Percentiles rank a stretch among this genome's conserved stretches.
Conservation (phyloP, 2,888 invertebrate genomes). For the Druceiella hillmani region DNA sequence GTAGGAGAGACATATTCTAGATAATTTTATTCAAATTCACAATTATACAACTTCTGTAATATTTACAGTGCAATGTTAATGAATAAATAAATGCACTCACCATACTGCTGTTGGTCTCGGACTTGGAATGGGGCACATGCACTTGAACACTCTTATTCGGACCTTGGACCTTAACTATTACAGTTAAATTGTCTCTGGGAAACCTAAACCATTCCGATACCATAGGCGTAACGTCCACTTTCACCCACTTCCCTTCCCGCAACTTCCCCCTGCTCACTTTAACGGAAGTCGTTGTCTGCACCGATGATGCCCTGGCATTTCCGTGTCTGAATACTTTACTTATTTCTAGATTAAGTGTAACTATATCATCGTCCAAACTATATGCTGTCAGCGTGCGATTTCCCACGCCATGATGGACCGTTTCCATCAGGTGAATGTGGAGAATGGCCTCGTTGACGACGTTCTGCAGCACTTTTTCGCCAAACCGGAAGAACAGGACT, state of each 20-base stretch:
- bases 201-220: conserved; percentile 73
- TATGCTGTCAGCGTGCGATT: conserved; percentile 36
- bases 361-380: conserved; percentile 33
- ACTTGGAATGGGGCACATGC: conserved; percentile 64
- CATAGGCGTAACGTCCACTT: conserved; percentile 67
- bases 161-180: conserved; percentile 66
- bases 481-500: conserved; percentile 66
- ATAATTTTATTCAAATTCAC: too few species aligned
- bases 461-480: conserved; percentile 63
- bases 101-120: conserved; percentile 48
- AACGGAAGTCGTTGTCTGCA: conserved; percentile 37
- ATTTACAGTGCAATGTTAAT: too few species aligned
- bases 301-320: conserved; percentile 36
- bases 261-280: conserved; percentile 49
- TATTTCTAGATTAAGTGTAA: conserved; percentile 39
- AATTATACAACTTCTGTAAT: too few species aligned
- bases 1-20: too few species aligned
- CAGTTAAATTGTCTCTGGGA: conserved; percentile 68
- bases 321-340: conserved; percentile 42
- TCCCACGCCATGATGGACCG: conserved; percentile 31
- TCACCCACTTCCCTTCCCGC: conserved; percentile 62
- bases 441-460: conserved; percentile 64
- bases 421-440: conserved; percentile 59
- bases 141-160: conserved; percentile 56
- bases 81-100: conserved; percentile 38